Evolutionary conservation across 2,888 invertebrate species (phyloP).

Genomic region (Drosophila aldrichi): DNA sequence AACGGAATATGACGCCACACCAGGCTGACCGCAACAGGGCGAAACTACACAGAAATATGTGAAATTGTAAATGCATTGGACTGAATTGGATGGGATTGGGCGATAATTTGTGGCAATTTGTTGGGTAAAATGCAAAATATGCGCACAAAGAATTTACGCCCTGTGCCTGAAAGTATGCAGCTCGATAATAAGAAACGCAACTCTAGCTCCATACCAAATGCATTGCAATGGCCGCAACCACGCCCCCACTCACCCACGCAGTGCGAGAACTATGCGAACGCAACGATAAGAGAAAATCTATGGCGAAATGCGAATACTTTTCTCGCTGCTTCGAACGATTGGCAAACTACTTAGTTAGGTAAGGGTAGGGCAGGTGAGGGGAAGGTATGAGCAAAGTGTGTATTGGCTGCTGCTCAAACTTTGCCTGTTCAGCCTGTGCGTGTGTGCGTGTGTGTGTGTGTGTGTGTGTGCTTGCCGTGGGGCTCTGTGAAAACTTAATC

Average conservation of each 20-base stretch:
- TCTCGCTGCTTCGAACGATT: conserved; percentile 47
- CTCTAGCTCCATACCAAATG: conserved; percentile 23
- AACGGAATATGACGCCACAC: background rate
- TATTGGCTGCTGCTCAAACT: conserved; percentile 54
- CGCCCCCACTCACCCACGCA: conserved; percentile 5
- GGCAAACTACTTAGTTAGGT: conserved; percentile 48
- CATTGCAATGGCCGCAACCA: background rate
- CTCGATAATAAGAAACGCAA: conserved; percentile 52
- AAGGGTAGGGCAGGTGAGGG: background rate
- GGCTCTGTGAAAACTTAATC: conserved; percentile 70
- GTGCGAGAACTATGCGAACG: conserved; percentile 47
- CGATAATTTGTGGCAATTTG: conserved; percentile 32
- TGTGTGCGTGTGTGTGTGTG: conserved; percentile 8
- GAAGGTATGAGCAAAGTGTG: background rate
- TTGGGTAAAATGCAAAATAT: conserved; percentile 27
- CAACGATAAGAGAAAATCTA: conserved; percentile 70
- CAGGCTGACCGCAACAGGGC: background rate
- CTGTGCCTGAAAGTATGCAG: conserved; percentile 75
- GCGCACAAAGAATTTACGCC: conserved; percentile 37
- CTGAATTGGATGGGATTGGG: conserved; percentile 4
- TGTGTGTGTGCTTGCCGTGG: conserved; percentile 39
- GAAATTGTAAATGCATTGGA: conserved; percentile 25
- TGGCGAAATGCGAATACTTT: conserved; percentile 56
- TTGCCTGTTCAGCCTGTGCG: conserved; percentile 13
- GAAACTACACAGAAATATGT: conserved; percentile 44